phyloP scores from a whole-genome alignment of 2,113 vertebrate species.

The Perognathus longimembris region DNA sequence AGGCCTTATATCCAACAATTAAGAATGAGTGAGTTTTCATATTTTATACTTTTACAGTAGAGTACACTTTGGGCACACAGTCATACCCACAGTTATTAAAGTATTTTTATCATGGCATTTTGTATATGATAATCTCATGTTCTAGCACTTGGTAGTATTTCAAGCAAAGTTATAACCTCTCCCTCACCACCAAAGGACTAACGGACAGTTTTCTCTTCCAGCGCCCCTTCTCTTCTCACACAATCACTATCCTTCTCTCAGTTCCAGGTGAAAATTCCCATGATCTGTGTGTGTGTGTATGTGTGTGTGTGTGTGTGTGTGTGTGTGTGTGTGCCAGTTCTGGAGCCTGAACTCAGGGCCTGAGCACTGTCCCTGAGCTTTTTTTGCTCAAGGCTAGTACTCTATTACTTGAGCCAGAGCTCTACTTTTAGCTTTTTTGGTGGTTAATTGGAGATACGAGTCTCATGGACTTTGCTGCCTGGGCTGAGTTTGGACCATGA shows the following conservation, averaged over 20 bases:
- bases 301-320: too few relatives aligned
- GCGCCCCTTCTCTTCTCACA: background rate
- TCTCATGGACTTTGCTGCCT: too few relatives aligned
- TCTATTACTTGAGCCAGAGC: too few relatives aligned
- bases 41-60: constrained; percentile 14
- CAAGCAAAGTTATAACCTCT: constrained; percentile 3
- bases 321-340: too few relatives aligned
- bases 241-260: background rate
- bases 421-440: too few relatives aligned
- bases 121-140: background rate
- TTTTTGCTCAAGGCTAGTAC: too few relatives aligned
- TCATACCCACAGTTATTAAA: background rate
- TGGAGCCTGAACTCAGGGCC: too few relatives aligned
- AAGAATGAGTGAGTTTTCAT: constrained; percentile 27
- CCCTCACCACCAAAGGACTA: background rate
- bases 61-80: background rate
- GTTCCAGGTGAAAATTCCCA: constrained; percentile 13
- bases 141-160: constrained; percentile 32
- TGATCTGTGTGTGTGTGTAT: too few relatives aligned
- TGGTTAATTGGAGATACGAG: too few relatives aligned
- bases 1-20: background rate
- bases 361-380: too few relatives aligned
- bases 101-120: background rate
- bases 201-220: constrained; percentile 28
- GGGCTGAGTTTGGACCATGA: too few relatives aligned